Conservation (phyloP, 1,140 invertebrate genomes). For the Gonatopus flavifemur region DNA sequence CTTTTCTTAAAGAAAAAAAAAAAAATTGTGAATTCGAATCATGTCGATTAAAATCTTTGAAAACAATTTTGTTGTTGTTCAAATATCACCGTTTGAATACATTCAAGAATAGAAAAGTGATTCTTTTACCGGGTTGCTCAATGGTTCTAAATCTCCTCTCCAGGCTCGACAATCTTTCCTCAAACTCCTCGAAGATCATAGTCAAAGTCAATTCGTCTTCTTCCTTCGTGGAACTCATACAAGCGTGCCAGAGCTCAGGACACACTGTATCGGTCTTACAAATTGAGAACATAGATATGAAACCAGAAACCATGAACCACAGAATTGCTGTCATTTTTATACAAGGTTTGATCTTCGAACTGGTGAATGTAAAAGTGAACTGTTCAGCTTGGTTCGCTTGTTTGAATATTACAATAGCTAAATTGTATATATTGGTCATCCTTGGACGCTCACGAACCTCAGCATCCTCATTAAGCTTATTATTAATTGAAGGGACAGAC, state of each 20-base stretch:
- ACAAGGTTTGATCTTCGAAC: neutral
- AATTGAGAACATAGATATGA: neutral
- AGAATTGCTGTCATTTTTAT: neutral
- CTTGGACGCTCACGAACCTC: slow-evolving; percentile 2
- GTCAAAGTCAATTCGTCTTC: slow-evolving; percentile 1
- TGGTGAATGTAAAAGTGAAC: neutral
- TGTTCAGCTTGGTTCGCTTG: no score
- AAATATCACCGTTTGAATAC: no score
- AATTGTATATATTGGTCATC: neutral
- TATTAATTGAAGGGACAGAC: slow-evolving; percentile 34
- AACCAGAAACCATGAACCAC: neutral
- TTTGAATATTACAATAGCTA: no score
- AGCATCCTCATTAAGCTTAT: slow-evolving; percentile 17
- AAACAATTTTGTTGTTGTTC: neutral
- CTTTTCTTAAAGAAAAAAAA: neutral
- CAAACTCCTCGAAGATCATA: slow-evolving; percentile 36
- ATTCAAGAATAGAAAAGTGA: neutral
- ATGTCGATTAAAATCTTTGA: neutral
- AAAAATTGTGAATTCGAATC: neutral
- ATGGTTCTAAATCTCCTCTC: slow-evolving; percentile 71
- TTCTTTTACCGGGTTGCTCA: slow-evolving; percentile 67
- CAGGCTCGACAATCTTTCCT: slow-evolving; percentile 50
- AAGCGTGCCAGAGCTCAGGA: slow-evolving; percentile 11
- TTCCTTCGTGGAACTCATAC: slow-evolving; percentile 10
- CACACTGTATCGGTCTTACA: slow-evolving; percentile 5